Conservation (phyloP, 1,140 invertebrate genomes). For the Aphelinus atriplicis region DNA sequence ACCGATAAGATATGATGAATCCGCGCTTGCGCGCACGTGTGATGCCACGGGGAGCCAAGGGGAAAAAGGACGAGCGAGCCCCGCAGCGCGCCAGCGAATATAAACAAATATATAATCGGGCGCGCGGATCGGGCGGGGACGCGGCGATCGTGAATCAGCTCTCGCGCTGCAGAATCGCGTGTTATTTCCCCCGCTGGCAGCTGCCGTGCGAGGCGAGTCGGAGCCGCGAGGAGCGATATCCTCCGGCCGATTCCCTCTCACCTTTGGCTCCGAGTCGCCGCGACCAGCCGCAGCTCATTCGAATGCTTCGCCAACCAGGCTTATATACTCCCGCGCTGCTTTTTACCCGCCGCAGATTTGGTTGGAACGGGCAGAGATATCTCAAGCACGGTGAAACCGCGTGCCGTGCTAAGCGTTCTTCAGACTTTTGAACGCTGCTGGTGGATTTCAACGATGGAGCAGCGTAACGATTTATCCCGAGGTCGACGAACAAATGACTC, state of each 20-base stretch:
- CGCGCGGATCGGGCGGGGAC: conserved; percentile 11
- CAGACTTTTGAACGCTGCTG: too few species aligned
- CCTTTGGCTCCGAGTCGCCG: background rate
- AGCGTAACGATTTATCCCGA: too few species aligned
- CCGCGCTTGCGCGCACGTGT: background rate
- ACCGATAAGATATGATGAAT: conserved; percentile 38
- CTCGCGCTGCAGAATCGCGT: background rate
- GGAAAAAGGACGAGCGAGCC: conserved; percentile 38
- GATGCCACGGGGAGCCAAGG: background rate
- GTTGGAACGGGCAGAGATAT: background rate
- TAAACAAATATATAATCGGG: conserved; percentile 35
- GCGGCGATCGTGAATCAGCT: conserved; percentile 25
- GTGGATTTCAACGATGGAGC: too few species aligned
- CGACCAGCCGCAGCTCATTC: background rate
- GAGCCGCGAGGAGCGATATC: background rate
- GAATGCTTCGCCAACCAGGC: too few species aligned
- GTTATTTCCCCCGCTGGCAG: background rate
- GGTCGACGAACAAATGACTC: too few species aligned
- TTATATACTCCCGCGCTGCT: too few species aligned
- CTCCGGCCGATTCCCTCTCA: background rate
- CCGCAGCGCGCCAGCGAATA: conserved; percentile 25
- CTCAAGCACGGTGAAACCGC: background rate
- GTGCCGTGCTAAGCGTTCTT: too few species aligned
- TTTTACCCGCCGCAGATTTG: background rate
- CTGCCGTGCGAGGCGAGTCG: background rate